phyloP scores from a whole-genome alignment of 2,113 vertebrate genomes.

The Falco punctatus region DNA sequence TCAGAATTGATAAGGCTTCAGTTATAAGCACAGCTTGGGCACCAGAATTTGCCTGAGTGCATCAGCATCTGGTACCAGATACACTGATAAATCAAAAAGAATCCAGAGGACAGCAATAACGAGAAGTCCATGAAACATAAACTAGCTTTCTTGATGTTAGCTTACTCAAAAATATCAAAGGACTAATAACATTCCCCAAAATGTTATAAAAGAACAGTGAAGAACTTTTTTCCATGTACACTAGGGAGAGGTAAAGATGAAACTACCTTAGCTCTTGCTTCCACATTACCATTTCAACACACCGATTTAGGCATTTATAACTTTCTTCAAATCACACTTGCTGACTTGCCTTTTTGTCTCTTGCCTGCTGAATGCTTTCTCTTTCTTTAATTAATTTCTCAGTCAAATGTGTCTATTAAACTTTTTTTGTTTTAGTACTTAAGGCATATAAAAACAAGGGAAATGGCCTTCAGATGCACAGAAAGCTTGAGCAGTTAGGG shows the following conservation, averaged over 20 bases:
- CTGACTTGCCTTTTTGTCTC: not conserved
- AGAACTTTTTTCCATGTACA: not conserved
- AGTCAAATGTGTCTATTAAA: not conserved
- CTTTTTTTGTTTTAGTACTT: not conserved
- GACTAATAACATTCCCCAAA: not conserved
- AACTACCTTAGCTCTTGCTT: not conserved
- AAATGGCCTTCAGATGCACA: not conserved
- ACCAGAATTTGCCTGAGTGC: not conserved
- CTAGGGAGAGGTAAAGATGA: not conserved
- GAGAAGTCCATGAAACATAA: not conserved
- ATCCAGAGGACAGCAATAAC: not conserved
- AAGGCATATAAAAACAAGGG: not conserved
- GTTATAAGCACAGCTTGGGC: not conserved
- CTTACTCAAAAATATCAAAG: not conserved
- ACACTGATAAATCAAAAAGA: not conserved
- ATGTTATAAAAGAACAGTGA: not conserved
- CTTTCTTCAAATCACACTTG: not conserved
- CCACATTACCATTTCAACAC: not conserved
- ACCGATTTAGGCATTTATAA: not conserved
- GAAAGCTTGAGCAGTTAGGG: not conserved
- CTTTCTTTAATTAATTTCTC: not conserved
- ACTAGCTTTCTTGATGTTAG: not conserved
- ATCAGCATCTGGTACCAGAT: not conserved
- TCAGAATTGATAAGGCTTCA: not conserved
- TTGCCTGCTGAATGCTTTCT: not conserved